phyloP scores from a whole-genome alignment of 1,140 invertebrate species.

The Eueides isabella region DNA sequence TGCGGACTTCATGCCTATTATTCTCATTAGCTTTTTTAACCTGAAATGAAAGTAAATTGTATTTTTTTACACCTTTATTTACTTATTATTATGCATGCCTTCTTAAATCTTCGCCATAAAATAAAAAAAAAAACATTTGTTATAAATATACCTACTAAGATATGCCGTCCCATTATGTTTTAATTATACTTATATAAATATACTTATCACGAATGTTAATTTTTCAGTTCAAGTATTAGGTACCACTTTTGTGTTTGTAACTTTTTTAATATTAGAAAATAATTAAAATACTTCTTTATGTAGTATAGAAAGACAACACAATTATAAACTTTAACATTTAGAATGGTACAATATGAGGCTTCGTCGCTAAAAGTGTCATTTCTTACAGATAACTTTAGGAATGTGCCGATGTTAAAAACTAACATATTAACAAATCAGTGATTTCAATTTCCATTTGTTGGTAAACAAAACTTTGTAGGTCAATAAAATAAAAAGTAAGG shows the following conservation, averaged over 20 bases:
- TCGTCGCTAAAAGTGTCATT: too few relatives aligned
- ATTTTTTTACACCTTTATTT: not conserved
- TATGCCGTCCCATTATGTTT: not conserved
- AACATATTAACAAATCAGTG: slow-evolving; percentile 7
- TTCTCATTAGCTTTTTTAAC: slow-evolving; percentile 49
- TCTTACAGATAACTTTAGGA: too few relatives aligned
- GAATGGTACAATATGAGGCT: too few relatives aligned
- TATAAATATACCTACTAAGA: too few relatives aligned
- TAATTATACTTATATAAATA: not conserved
- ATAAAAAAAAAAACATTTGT: too few relatives aligned
- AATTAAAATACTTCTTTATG: too few relatives aligned
- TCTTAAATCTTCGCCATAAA: not conserved
- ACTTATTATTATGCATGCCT: not conserved
- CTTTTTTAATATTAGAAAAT: too few relatives aligned
- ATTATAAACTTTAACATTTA: too few relatives aligned
- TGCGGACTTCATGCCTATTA: slow-evolving; percentile 50
- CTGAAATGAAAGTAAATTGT: slow-evolving; percentile 41
- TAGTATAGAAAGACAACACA: too few relatives aligned
- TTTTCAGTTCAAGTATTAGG: too few relatives aligned
- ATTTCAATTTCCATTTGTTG: not conserved
- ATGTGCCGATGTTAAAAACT: not conserved
- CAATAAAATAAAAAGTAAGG: slow-evolving; percentile 22
- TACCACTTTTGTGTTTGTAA: too few relatives aligned
- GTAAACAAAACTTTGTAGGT: slow-evolving; percentile 29
- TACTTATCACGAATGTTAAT: too few relatives aligned